phyloP scores from a whole-genome alignment of 1,140 invertebrate genomes.

The Mamestra configurata region DNA sequence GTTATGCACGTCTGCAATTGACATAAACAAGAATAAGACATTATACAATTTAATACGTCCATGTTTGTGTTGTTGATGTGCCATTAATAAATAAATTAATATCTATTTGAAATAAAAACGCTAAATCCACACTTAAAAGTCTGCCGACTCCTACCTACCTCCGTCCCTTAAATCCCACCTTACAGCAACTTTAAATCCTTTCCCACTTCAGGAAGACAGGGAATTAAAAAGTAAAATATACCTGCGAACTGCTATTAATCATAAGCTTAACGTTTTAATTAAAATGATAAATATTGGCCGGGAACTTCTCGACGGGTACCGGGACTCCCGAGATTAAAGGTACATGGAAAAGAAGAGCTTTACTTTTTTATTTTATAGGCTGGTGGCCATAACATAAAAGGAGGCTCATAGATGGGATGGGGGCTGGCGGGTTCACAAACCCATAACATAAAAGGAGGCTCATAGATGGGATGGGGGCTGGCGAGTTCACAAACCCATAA shows the following conservation, averaged over 20 bases:
- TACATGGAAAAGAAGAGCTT: neutral
- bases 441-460: too few species aligned
- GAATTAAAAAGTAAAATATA: constrained; percentile 52
- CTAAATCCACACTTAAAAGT: constrained; percentile 14
- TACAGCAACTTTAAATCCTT: constrained; percentile 42
- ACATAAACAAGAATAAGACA: too few species aligned
- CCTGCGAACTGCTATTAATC: constrained; percentile 42
- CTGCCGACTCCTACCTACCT: neutral
- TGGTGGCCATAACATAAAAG: neutral
- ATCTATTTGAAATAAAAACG: neutral
- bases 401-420: too few species aligned
- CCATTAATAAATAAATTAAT: too few species aligned
- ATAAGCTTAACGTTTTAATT: constrained; percentile 49
- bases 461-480: too few species aligned
- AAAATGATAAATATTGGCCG: constrained; percentile 48
- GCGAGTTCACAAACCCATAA: too few species aligned
- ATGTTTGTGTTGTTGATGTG: too few species aligned
- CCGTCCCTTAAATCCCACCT: constrained; percentile 19
- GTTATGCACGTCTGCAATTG: too few species aligned
- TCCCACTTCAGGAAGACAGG: constrained; percentile 19
- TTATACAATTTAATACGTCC: too few species aligned
- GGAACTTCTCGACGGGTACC: constrained; percentile 1
- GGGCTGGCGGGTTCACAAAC: too few species aligned
- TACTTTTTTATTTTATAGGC: neutral
- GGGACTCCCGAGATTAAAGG: neutral